phyloP scores from a whole-genome alignment of 2,888 invertebrate species.

The Sacculina carcini region DNA sequence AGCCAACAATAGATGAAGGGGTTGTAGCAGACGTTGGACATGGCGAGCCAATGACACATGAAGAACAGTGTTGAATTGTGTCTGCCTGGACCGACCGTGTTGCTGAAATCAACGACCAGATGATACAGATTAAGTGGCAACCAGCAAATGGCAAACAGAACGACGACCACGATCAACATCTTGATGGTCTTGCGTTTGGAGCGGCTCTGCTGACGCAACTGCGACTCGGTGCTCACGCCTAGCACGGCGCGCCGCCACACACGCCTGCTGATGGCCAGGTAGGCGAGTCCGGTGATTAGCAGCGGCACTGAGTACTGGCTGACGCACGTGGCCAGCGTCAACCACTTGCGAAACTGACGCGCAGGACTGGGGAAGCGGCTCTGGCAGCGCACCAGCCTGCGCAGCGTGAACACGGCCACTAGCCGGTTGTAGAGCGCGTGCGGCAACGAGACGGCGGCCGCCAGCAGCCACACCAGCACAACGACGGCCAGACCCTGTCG shows the following conservation, averaged over 20 bases:
- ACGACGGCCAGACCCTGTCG: constrained; percentile 19
- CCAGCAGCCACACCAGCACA: constrained; percentile 19
- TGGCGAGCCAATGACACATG: constrained; percentile 23
- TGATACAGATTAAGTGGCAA: constrained; percentile 25
- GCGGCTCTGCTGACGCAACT: constrained; percentile 19
- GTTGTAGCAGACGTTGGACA: constrained; percentile 24
- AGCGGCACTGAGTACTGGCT: constrained; percentile 23
- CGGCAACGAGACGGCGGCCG: constrained; percentile 19
- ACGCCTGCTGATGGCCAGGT: constrained; percentile 15
- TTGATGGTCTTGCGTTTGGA: constrained; percentile 23
- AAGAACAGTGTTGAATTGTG: constrained; percentile 21
- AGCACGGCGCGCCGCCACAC: constrained; percentile 19
- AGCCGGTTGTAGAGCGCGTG: constrained; percentile 20
- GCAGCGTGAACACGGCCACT: constrained; percentile 15
- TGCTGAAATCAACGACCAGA: constrained; percentile 20
- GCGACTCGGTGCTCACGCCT: constrained; percentile 21
- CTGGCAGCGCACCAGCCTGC: constrained; percentile 18
- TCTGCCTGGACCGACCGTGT: constrained; percentile 16
- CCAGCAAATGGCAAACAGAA: constrained; percentile 23
- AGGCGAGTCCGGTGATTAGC: constrained; percentile 20
- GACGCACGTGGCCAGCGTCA: constrained; percentile 20
- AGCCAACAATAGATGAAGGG: constrained; percentile 25
- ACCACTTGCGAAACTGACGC: constrained; percentile 18
- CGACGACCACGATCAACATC: constrained; percentile 22
- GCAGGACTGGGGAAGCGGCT: constrained; percentile 18